Evolutionary conservation across 2,113 vertebrate genomes (phyloP).

Genomic region (Bufo bufo): DNA sequence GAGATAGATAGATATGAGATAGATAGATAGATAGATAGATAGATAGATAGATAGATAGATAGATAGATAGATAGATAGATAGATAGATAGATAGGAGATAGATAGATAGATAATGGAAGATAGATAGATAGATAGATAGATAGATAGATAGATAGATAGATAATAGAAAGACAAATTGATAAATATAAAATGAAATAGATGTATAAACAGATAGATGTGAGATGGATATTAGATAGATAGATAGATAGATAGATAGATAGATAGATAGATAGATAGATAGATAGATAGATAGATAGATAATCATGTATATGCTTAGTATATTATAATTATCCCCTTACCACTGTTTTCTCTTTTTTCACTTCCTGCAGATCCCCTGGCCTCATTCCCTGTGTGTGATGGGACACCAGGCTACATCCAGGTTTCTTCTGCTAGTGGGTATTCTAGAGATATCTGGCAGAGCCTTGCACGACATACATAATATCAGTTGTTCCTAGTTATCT

Average conservation of each 20-base stretch:
- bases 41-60: neutral
- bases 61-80: neutral
- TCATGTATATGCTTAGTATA: neutral
- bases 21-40: too few relatives aligned
- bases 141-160: neutral
- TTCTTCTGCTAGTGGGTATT: slow-evolving; percentile 10
- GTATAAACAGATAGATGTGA: neutral
- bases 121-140: neutral
- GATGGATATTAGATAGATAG: neutral
- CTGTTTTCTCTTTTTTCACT: neutral
- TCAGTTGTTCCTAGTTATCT: neutral
- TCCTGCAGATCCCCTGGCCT: slow-evolving; percentile 1
- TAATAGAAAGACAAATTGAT: neutral
- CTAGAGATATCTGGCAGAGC: neutral
- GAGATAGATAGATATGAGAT: too few relatives aligned
- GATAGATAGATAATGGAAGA: neutral
- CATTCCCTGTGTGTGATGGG: slow-evolving; percentile 15
- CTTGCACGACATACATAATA: neutral
- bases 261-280: neutral
- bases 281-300: neutral
- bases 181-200: neutral
- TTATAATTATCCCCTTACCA: neutral
- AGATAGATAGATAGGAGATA: neutral
- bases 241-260: neutral
- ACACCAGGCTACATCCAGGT: slow-evolving; percentile 1